phyloP scores from a whole-genome alignment of 2,888 invertebrate species.

The Tipula vernalis region DNA sequence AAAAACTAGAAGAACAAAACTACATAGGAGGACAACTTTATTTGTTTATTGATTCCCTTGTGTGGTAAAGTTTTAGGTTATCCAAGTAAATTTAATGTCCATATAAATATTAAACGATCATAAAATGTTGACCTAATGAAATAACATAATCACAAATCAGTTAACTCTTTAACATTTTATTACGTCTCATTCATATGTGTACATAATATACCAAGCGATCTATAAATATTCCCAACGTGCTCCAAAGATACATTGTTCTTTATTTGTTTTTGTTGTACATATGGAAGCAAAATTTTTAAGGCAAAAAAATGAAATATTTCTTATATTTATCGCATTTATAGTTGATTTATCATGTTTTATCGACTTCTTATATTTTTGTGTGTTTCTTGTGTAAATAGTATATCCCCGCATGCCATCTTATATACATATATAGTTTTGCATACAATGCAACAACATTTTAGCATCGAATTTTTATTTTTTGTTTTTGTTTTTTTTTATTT shows the following conservation, averaged over 20 bases:
- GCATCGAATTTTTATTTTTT: background rate
- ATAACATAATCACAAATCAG: background rate
- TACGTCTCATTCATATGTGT: background rate
- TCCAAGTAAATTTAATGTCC: too few species aligned
- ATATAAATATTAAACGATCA: background rate
- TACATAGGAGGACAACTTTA: too few species aligned
- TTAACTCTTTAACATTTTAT: background rate
- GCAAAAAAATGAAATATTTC: background rate
- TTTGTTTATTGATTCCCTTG: background rate
- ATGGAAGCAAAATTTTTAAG: background rate
- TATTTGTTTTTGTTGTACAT: background rate
- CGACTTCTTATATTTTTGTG: background rate
- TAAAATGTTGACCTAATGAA: background rate
- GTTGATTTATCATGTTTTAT: constrained; percentile 4
- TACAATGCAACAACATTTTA: background rate
- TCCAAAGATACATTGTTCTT: background rate
- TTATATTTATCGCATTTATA: constrained; percentile 1
- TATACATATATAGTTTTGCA: background rate
- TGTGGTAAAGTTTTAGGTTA: background rate
- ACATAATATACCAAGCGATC: background rate
- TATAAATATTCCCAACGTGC: background rate
- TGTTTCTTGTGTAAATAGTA: background rate
- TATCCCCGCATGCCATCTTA: background rate
- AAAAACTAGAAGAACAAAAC: too few species aligned
- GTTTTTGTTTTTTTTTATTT: too few species aligned